A percentile compares a stretch with the other conserved stretches of the same genome.
Conservation (phyloP, 1,140 invertebrate genomes). For the Episyrphus balteatus region DNA sequence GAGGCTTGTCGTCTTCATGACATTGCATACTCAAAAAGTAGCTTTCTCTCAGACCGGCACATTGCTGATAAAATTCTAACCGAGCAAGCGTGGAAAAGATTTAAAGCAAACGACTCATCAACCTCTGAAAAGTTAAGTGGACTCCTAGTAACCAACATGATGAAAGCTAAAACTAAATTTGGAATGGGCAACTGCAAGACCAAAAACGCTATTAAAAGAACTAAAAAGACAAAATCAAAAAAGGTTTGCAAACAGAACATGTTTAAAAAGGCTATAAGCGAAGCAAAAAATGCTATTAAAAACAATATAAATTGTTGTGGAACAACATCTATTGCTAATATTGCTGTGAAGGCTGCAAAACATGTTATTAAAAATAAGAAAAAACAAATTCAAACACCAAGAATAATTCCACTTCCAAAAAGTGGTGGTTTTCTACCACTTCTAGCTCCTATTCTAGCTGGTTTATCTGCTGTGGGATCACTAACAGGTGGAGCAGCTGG, state of each 20-base stretch:
- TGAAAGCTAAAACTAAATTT: neutral
- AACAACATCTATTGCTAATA: neutral
- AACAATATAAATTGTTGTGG: neutral
- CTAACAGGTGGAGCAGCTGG: slow-evolving; percentile 12
- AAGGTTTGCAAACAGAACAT: neutral
- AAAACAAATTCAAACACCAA: slow-evolving; percentile 8
- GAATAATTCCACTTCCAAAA: slow-evolving; percentile 25
- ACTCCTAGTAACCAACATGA: neutral
- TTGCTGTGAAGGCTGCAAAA: slow-evolving; percentile 7
- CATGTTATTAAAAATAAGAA: slow-evolving; percentile 3
- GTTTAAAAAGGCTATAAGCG: neutral
- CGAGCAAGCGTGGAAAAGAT: slow-evolving; percentile 29
- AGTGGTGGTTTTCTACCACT: slow-evolving; percentile 19
- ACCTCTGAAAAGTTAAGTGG: neutral
- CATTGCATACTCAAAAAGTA: slow-evolving; percentile 32
- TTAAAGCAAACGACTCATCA: slow-evolving; percentile 27
- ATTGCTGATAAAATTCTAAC: slow-evolving; percentile 27
- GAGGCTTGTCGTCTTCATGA: slow-evolving; percentile 16
- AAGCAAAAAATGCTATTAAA: neutral
- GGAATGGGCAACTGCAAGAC: neutral
- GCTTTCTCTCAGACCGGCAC: slow-evolving; percentile 25
- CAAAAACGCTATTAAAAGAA: neutral
- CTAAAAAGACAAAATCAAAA: neutral
- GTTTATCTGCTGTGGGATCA: slow-evolving; percentile 18
- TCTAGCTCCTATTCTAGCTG: slow-evolving; percentile 26